These are phyloP conservation scores for Tyrannus savana DNA, from an alignment of 2,113 vertebrate genomes.

Conservation along the genomic window DNA sequence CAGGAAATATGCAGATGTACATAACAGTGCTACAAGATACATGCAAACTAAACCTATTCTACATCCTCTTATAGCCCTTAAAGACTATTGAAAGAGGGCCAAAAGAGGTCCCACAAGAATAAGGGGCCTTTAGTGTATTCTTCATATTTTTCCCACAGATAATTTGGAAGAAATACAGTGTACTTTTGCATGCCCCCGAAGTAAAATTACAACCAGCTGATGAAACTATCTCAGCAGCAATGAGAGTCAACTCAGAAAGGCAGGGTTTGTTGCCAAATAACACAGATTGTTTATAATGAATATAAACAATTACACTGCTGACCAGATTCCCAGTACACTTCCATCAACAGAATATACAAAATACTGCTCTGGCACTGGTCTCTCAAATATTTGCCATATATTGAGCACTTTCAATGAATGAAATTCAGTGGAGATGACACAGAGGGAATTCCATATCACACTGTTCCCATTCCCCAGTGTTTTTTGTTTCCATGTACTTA, in stretches of 20 bases:
- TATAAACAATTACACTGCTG: conserved; percentile 69
- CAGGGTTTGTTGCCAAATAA: conserved; percentile 64
- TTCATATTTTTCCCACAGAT: conserved; percentile 60
- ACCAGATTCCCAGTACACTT: conserved; percentile 64
- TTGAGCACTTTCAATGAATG: conserved; percentile 27
- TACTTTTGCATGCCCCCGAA: conserved; percentile 54
- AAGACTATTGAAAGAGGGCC: neutral
- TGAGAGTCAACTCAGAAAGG: conserved; percentile 48
- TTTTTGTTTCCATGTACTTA: neutral
- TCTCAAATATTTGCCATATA: conserved; percentile 60
- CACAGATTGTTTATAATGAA: conserved; percentile 73
- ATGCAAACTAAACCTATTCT: neutral
- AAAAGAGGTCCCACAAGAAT: conserved; percentile 34
- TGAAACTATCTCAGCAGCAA: conserved; percentile 59
- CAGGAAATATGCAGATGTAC: neutral
- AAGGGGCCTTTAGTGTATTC: conserved; percentile 31
- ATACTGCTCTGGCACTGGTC: conserved; percentile 38
- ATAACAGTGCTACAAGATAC: neutral
- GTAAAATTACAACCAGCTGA: conserved; percentile 70
- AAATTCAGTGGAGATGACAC: conserved; percentile 2
- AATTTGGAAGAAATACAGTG: conserved; percentile 65
- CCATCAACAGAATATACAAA: conserved; percentile 46
- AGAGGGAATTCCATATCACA: neutral
- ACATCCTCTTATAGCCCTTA: neutral
- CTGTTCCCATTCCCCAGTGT: neutral